Evolutionary conservation across 2,888 invertebrate genomes (phyloP), one percentile per base, ranked within the genome.

Genomic region (Patella caerulea): DNA sequence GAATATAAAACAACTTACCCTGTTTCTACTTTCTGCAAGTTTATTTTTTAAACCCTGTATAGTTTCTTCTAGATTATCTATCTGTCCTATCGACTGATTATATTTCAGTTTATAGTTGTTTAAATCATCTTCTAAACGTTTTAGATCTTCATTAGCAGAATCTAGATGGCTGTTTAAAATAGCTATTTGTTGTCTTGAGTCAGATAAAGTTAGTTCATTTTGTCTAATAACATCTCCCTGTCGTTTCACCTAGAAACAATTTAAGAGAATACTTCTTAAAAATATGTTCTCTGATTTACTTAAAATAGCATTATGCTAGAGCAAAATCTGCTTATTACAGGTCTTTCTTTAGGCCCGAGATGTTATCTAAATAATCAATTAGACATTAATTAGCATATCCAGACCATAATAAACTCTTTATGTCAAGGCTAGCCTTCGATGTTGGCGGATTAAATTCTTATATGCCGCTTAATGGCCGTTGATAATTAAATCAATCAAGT

Each of bases 61-160:
- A 3, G 88, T 86, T 52, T 82, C 83, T 81, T 91, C 89, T 17
- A 90, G 83, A 69, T 88, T 88, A 14, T 79, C 77, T 3, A 87
- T 78, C 83, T 90, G 88, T 24, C 84, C 84, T 65, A 84, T 81
- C 69, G 82, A 76, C 79, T 88, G 86, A 71, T 84, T 83, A 78
- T 86, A 89, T 78, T 90, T 90, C 81, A 88, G 88, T 79, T 88
- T 88, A 80, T 86, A 88, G 75, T 78, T 85, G 77, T 85, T 84
- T 12, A 90, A 83, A 53, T 80, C 82, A 12, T 81, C 73, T 71
- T 89, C 86, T 34, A 89, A 82, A 19, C 86, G 82, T 59, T 87
- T 85, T 15, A 82, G 79, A 24, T 86, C 86, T 19, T 88, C 87
- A 52, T 81, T 80, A 7, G 82, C 79, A 71, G 85, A 84, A 72